Evolutionary conservation across 1,140 invertebrate species (phyloP).

Genomic region (Bombus vancouverensis): DNA sequence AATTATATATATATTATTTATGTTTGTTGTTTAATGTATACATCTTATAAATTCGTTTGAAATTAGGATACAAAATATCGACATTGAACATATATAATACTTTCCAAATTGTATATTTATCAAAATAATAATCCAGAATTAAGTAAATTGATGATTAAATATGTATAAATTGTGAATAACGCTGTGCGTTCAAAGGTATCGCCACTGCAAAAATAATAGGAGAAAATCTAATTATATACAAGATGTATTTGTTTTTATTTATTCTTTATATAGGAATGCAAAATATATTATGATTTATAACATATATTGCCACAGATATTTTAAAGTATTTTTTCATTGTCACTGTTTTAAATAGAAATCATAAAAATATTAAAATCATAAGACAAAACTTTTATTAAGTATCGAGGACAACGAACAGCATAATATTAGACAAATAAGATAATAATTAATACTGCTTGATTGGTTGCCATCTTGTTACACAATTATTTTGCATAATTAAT

Average conservation of each 20-base stretch:
- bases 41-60: slow-evolving; percentile 4
- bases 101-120: slow-evolving; percentile 27
- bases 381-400: slow-evolving; percentile 8
- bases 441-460: slow-evolving; percentile 11
- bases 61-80: not conserved
- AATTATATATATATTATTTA: slow-evolving; percentile 32
- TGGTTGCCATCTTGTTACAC: not conserved
- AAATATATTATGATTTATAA: slow-evolving; percentile 22
- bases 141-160: not conserved
- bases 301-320: slow-evolving; percentile 19
- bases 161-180: slow-evolving; percentile 24
- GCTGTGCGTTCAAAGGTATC: slow-evolving; percentile 7
- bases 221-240: not conserved
- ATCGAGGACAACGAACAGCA: slow-evolving; percentile 42
- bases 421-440: slow-evolving; percentile 13
- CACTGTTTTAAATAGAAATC: not conserved
- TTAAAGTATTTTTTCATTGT: slow-evolving; percentile 42
- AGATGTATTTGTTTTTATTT: slow-evolving; percentile 6
- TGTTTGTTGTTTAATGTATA: slow-evolving; percentile 4
- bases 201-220: slow-evolving; percentile 13
- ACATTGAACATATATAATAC: not conserved
- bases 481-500: slow-evolving; percentile 14
- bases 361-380: not conserved
- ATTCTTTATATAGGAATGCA: not conserved
- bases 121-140: not conserved